Evolutionary conservation across 2,888 invertebrate species (phyloP), one percentile per base, ranked within the genome.

Genomic region (Machimus atricapillus): DNA sequence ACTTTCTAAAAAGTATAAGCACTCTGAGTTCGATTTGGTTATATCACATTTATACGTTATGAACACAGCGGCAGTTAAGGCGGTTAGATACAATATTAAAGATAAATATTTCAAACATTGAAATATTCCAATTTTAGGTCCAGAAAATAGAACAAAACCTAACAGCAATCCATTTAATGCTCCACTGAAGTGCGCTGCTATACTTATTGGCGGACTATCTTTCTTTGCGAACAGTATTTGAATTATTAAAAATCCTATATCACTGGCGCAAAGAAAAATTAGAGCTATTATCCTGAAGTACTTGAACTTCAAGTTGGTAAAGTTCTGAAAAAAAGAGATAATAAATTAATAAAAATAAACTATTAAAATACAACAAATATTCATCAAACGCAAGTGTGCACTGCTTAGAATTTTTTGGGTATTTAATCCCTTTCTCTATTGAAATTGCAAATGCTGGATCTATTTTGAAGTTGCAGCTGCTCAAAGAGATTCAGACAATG

Each of bases 121-220:
- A 34, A 34, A 83, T 12, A 66, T n/a, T 19, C 1, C 16, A 37
- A 40, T 16, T 52, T 85, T 86, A 27, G 56, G 31, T 23, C 93
- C 88, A 9, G 86, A 85, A 77, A 73, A 87, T n/a, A 88, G 40
- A 34, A 46, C 46, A 79, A 95, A 94, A 7, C 95, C 95, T 3
- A 96, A 90, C 7, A 96, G 92, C 1, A 95, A 92, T 0, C 96
- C 96, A 0, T 94, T 93, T 0, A 94, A 91, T 3, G 95, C 96
- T 5, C 96, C 96, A 7, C 95, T 94, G 19, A 94, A 93, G 90
- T 96, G 96, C 6, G 96, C 96, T 0, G 95, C 94, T 94, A 96
- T 94, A 66, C 96, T 96, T 88, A 96, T 94, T 52, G 93, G 91
- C 16, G 94, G 93, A 89, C 91, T 90, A n/a, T 86, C 89, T 90